A percentile compares a stretch with the other conserved stretches of the same genome.
phyloP scores from a whole-genome alignment of 2,888 invertebrate genomes.

The Troides oblongomaculatus region DNA sequence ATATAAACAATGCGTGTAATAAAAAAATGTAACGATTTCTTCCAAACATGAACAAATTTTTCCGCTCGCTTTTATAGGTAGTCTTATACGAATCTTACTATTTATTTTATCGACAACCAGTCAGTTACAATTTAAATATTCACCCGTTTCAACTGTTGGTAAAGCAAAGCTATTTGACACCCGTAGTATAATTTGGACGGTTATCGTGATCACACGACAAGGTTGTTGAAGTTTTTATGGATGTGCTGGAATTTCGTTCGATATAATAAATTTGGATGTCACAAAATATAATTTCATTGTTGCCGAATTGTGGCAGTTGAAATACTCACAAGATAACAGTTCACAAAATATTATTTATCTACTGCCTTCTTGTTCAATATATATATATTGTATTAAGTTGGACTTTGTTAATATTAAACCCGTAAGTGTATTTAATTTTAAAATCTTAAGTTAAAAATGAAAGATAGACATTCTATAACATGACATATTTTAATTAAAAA shows the following conservation, averaged over 20 bases:
- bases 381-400: slow-evolving; percentile 6
- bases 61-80: neutral
- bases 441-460: neutral
- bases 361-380: slow-evolving; percentile 34
- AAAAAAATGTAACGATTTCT: neutral
- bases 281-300: slow-evolving; percentile 29
- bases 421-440: neutral
- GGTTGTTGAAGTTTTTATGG: slow-evolving; percentile 29
- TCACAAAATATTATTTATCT: slow-evolving; percentile 33
- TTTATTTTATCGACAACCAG: slow-evolving; percentile 12
- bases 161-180: slow-evolving; percentile 42
- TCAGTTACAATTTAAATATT: slow-evolving; percentile 6
- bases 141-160: slow-evolving; percentile 9
- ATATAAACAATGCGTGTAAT: neutral
- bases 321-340: slow-evolving; percentile 33
- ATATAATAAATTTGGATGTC: slow-evolving; percentile 24
- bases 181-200: slow-evolving; percentile 51
- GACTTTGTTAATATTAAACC: neutral
- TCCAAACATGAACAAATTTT: neutral
- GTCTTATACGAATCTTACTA: slow-evolving; percentile 1
- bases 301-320: slow-evolving; percentile 33
- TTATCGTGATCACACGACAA: slow-evolving; percentile 55
- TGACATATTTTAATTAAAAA: neutral
- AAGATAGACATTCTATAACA: neutral
- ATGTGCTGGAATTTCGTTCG: slow-evolving; percentile 16